Evolutionary conservation across 2,113 vertebrate species (phyloP).

Genomic region (Caloenas nicobarica): DNA sequence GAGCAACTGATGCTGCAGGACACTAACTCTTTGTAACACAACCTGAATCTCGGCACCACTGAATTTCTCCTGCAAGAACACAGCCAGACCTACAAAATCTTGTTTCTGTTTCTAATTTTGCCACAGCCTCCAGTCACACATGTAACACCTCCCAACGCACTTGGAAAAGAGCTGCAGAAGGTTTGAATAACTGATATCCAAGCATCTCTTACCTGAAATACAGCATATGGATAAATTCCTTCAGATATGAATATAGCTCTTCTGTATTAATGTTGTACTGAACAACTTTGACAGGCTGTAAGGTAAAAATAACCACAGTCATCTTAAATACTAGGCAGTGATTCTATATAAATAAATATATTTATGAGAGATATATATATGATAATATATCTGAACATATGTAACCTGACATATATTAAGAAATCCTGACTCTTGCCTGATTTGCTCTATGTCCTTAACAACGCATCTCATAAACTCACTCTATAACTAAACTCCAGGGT

Average conservation of each 20-base stretch:
- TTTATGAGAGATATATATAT: too few species aligned
- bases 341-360: neutral
- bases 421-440: neutral
- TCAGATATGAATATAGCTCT: constrained; percentile 93
- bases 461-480: neutral
- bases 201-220: constrained; percentile 89
- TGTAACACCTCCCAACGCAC: neutral
- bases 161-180: neutral
- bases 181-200: neutral
- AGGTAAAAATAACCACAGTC: neutral
- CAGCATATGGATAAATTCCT: constrained; percentile 96
- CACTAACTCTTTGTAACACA: neutral
- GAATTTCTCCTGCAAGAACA: neutral
- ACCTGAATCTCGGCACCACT: neutral
- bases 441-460: neutral
- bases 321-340: neutral
- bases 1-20: neutral
- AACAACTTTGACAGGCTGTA: constrained; percentile 90
- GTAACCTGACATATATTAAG: neutral
- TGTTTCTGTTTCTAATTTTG: neutral
- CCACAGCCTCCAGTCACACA: too few species aligned
- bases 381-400: neutral
- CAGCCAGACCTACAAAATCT: neutral
- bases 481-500: neutral
- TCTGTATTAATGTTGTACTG: constrained; percentile 98